These are phyloP conservation scores for Polyodon spathula DNA, from an alignment of 2,113 vertebrate genomes.

Conservation along the genomic window DNA sequence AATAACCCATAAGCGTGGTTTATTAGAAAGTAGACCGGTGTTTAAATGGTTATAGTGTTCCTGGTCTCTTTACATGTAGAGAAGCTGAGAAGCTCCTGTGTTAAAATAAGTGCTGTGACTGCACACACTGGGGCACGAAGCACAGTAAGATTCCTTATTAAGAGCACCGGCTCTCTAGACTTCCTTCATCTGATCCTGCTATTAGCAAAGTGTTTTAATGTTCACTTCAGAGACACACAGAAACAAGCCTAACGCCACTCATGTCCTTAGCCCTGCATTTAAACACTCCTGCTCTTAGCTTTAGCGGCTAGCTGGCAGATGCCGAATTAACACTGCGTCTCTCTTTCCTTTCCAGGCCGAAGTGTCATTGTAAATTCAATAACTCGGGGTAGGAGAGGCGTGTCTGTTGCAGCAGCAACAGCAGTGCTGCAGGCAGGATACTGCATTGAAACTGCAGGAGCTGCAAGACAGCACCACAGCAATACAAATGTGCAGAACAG, in stretches of 20 bases:
- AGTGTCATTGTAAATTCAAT: conserved; percentile 38
- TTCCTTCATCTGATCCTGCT: too few relatives aligned
- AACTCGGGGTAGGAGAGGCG: conserved; percentile 33
- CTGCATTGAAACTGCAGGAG: conserved; percentile 27
- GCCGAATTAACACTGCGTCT: neutral
- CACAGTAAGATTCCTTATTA: too few relatives aligned
- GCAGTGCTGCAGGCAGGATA: conserved; percentile 39
- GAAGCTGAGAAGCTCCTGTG: too few relatives aligned
- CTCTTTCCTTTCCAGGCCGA: conserved; percentile 26
- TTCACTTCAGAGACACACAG: too few relatives aligned
- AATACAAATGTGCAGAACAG: neutral
- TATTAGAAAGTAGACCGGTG: too few relatives aligned
- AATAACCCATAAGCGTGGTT: too few relatives aligned
- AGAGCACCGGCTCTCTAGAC: too few relatives aligned
- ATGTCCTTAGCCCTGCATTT: neutral
- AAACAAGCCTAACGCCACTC: neutral
- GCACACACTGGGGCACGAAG: too few relatives aligned
- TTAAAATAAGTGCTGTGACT: too few relatives aligned
- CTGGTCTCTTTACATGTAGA: too few relatives aligned
- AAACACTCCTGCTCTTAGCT: conserved; percentile 2
- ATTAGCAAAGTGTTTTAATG: too few relatives aligned
- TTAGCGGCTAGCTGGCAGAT: conserved; percentile 6
- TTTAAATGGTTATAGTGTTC: too few relatives aligned
- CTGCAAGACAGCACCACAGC: conserved; percentile 3
- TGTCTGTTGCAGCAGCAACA: conserved; percentile 43